These are phyloP conservation scores for Myotis yumanensis DNA, from an alignment of 2,113 vertebrate genomes.

Conservation along the genomic window DNA sequence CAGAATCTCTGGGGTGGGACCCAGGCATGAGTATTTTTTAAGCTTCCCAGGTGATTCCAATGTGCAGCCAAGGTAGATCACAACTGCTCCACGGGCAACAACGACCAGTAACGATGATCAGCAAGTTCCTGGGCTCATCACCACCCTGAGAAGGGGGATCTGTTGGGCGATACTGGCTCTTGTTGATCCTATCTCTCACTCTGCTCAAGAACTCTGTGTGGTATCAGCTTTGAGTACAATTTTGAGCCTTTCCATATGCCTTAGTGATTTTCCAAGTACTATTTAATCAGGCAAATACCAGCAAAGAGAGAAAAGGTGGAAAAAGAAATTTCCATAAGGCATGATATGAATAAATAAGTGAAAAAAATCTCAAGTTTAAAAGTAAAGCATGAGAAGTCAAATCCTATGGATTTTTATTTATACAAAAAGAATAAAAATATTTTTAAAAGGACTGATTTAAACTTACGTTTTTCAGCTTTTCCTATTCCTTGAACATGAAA, in stretches of 20 bases:
- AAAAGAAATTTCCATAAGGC: constrained; percentile 50
- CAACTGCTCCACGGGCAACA: not conserved
- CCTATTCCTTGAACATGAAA: constrained; percentile 60
- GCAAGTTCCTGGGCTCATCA: not conserved
- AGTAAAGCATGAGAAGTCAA: constrained; percentile 66
- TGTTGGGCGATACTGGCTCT: not conserved
- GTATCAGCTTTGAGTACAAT: not conserved
- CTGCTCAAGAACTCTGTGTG: not conserved
- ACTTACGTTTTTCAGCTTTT: constrained; percentile 60
- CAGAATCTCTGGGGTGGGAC: not conserved
- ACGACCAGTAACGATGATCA: not conserved
- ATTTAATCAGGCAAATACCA: constrained; percentile 56
- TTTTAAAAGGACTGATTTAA: constrained; percentile 78
- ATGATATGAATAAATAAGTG: constrained; percentile 63
- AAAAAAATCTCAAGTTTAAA: constrained; percentile 39
- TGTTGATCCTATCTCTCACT: not conserved
- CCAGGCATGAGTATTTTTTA: not conserved
- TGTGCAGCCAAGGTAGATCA: not conserved
- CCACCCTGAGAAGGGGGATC: not conserved
- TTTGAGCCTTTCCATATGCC: not conserved
- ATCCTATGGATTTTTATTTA: constrained; percentile 81
- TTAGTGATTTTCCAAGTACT: constrained; percentile 41
- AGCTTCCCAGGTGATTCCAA: not conserved
- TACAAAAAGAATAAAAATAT: constrained; percentile 82
- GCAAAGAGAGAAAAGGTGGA: constrained; percentile 15